Conservation (phyloP, 2,113 vertebrate species). For the Anhinga rufa region DNA sequence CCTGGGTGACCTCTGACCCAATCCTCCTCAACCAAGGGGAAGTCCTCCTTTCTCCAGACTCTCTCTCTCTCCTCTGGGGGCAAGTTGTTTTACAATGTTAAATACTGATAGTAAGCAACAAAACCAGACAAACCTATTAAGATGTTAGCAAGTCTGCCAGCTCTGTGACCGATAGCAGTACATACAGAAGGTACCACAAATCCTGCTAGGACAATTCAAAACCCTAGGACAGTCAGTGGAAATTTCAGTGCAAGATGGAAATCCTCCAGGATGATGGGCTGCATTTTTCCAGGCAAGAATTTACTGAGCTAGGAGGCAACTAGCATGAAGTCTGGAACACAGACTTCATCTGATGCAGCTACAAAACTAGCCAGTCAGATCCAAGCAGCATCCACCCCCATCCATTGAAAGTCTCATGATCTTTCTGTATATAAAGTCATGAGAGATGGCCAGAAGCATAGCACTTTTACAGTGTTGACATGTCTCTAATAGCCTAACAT, state of each 20-base stretch:
- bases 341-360: background rate
- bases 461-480: accelerated
- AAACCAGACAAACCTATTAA: background rate
- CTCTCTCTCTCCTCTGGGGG: no score
- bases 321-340: background rate
- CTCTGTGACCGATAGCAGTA: background rate
- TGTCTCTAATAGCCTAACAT: background rate
- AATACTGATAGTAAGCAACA: background rate
- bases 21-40: no score
- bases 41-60: no score
- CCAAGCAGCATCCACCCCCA: background rate
- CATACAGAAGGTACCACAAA: background rate
- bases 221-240: background rate
- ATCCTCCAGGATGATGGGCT: background rate
- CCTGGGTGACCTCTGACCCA: no score
- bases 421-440: background rate
- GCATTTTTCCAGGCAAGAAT: background rate
- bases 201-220: background rate
- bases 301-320: background rate
- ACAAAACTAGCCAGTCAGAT: background rate
- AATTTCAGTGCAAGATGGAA: background rate
- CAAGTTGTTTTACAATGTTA: background rate
- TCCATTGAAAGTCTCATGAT: no score
- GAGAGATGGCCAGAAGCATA: background rate
- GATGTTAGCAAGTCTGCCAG: background rate